Conservation (phyloP, 2,113 vertebrate species). For the Mugil cephalus region DNA sequence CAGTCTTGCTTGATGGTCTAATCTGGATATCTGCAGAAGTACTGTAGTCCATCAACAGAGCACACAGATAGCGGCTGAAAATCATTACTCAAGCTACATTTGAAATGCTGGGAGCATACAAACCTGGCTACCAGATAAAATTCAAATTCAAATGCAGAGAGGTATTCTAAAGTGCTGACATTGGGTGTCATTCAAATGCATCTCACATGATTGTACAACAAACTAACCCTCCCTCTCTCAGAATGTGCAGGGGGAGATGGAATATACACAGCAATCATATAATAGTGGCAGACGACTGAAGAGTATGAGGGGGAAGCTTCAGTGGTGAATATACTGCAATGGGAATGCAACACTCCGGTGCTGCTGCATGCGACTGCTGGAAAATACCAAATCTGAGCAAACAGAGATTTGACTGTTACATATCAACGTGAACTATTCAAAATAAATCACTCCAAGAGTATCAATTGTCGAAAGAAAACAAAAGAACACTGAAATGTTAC, state of each 20-base stretch:
- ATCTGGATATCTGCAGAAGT: conserved; percentile 56
- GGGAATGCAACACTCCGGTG: conserved; percentile 45
- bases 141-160: conserved; percentile 54
- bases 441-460: conserved; percentile 12
- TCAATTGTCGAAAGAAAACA: conserved; percentile 17
- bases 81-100: conserved; percentile 60
- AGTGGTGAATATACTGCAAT: conserved; percentile 47
- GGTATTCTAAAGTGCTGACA: conserved; percentile 71
- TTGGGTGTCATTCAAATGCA: conserved; percentile 69
- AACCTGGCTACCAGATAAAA: conserved; percentile 53
- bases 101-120: conserved; percentile 62
- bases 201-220: conserved; percentile 57
- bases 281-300: conserved; percentile 43
- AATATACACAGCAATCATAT: conserved; percentile 42
- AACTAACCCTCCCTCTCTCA: conserved; percentile 47
- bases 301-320: conserved; percentile 20
- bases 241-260: conserved; percentile 31
- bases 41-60: conserved; percentile 43
- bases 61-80: conserved; percentile 32
- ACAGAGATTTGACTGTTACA: not conserved
- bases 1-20: conserved; percentile 25
- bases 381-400: conserved; percentile 47
- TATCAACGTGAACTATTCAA: conserved; percentile 1
- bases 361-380: conserved; percentile 35
- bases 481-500: conserved; percentile 24